Evolutionary conservation across 92 coral and sea anemone genomes (phyloP).

Genomic region (Isaurus tuberculatus): DNA sequence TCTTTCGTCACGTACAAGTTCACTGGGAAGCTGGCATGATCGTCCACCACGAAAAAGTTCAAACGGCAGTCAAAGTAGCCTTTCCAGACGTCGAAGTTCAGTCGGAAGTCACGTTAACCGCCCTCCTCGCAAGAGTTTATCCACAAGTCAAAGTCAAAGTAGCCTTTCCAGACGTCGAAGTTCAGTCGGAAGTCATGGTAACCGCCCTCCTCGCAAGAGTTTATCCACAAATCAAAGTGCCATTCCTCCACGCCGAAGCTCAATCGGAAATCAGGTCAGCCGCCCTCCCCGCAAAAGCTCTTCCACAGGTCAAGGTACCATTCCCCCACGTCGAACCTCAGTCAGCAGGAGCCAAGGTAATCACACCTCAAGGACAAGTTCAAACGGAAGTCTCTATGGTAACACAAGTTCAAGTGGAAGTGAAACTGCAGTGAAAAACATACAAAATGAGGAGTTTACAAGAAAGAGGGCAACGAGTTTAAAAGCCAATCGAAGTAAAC

Average conservation of each 20-base stretch:
- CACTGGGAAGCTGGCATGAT: background rate
- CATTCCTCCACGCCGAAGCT: slow-evolving; percentile 13
- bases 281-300: background rate
- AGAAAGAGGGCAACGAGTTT: slow-evolving; percentile 6
- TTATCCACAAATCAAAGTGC: background rate
- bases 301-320: background rate
- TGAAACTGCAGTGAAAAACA: background rate
- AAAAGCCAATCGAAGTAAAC: slow-evolving; percentile 16
- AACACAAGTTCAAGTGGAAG: slow-evolving; percentile 41
- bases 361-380: background rate
- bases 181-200: slow-evolving; percentile 2
- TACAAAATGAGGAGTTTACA: background rate
- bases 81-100: background rate
- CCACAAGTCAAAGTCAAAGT: background rate
- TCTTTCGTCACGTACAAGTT: slow-evolving; percentile 15
- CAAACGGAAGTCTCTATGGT: background rate
- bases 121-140: background rate
- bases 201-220: background rate
- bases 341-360: slow-evolving; percentile 1
- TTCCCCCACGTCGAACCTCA: slow-evolving; percentile 10
- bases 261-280: background rate
- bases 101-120: slow-evolving; percentile 4
- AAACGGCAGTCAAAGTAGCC: background rate
- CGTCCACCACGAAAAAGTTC: background rate
- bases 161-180: background rate